Base-by-base conservation (phyloP, 2,888 invertebrate species). In the Lypha dubia region DNA sequence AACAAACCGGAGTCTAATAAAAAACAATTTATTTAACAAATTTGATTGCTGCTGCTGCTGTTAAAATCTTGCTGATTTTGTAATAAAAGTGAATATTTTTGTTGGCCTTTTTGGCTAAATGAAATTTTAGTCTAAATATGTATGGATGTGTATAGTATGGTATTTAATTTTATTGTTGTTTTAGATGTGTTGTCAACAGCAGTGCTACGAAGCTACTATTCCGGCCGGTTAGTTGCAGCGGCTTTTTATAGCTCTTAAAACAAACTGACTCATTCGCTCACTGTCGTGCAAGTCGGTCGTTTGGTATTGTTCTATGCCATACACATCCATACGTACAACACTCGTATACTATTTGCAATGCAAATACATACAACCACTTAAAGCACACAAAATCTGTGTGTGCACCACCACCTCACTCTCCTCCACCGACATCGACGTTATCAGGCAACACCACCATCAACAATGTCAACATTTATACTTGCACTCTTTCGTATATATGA, bases 121-220 rank as follows among this genome's bases (percentile, higher is more conserved):
- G 58, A 73, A 77, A 65, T 75, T 76, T 75, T 70, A 79, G 77
- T 74, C 70, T 58, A 63, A 65, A 65, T 60, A 68, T 49, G n/a
- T n/a, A n/a, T n/a, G n/a, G n/a, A n/a, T n/a, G 6, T 44, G 15
- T 44, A 44, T 13, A 15, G 28, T 49, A n/a, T n/a, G n/a, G n/a
- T n/a, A n/a, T n/a, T n/a, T n/a, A n/a, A n/a, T 51, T 53, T 68
- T 53, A 44, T 53, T 68, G 28, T 70, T 60, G 32, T 51, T 77
- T 73, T 53, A 35, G 68, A 74, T 77, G 77, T 79, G 65, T 84
- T 68, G 68, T 70, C 77, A 81, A 81, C 84, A 84, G 84, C 84
- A 84, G 84, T 84, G 81, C 81, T 84, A 79, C 77, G 84, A 84
- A 81, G 84, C 84, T 84, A 84, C 84, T 84, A 84, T 81, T 84